Evolutionary conservation across 2,113 vertebrate species (phyloP).

Genomic region (Xiphorhynchus elegans): DNA sequence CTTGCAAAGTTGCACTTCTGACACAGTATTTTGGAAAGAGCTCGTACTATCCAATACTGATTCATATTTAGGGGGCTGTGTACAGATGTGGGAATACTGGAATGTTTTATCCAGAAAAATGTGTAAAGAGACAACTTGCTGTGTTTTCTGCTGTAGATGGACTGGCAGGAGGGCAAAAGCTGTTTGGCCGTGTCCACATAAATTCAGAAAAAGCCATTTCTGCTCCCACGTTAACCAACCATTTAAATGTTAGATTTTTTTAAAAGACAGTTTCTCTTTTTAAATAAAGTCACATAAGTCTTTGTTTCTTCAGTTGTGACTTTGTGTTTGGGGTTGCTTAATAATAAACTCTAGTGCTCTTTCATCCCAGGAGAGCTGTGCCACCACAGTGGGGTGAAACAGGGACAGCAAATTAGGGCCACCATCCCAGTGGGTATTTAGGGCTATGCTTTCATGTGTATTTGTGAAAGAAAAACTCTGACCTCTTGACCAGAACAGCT

Average conservation of each 20-base stretch:
- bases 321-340: constrained; percentile 3
- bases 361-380: neutral
- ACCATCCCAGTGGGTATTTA: neutral
- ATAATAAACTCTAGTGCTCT: neutral
- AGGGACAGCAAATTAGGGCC: neutral
- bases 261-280: neutral
- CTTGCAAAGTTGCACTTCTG: neutral
- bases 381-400: neutral
- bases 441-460: neutral
- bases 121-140: fast-evolving
- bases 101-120: neutral
- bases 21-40: fast-evolving
- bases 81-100: neutral
- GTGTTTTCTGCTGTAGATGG: neutral
- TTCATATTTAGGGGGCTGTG: neutral
- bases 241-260: neutral
- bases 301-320: neutral
- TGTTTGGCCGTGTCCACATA: neutral
- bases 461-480: neutral
- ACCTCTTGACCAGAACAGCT: neutral
- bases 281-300: neutral
- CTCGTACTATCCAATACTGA: fast-evolving
- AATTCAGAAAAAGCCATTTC: neutral
- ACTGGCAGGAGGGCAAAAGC: neutral
- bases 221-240: neutral